phyloP scores from a whole-genome alignment of 2,113 vertebrate genomes.

The Epinephelus cyanopodus region DNA sequence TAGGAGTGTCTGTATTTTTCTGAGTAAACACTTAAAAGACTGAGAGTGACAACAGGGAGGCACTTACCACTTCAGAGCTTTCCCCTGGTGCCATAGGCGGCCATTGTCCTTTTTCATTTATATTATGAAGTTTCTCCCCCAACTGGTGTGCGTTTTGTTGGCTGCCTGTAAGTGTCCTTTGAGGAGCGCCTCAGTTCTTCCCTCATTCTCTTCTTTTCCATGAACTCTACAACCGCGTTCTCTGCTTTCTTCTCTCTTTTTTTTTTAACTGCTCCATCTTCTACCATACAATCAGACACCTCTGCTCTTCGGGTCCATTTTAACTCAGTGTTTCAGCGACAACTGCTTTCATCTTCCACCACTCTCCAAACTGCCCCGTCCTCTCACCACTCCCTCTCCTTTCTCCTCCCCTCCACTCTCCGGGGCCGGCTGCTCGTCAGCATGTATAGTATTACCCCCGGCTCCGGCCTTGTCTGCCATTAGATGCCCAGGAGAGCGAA shows the following conservation, averaged over 20 bases:
- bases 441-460: constrained; percentile 94
- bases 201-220: constrained; percentile 11
- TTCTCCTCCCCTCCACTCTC: constrained; percentile 40
- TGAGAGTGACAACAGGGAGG: constrained; percentile 1
- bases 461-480: constrained; percentile 94
- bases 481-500: constrained; percentile 96
- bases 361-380: constrained; percentile 78
- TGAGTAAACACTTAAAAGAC: not conserved
- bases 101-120: constrained; percentile 7
- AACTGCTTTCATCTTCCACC: constrained; percentile 65
- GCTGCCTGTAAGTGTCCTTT: constrained; percentile 10
- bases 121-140: constrained; percentile 23
- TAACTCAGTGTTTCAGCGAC: constrained; percentile 26
- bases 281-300: not conserved
- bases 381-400: constrained; percentile 74
- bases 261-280: constrained; percentile 64
- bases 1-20: not conserved
- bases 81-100: not conserved
- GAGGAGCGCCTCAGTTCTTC: constrained; percentile 1
- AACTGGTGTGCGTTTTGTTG: constrained; percentile 11
- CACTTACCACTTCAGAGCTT: constrained; percentile 59
- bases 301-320: constrained; percentile 35
- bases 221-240: not conserved
- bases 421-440: constrained; percentile 84
- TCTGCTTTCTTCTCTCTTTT: not conserved